These are phyloP conservation scores for Brachymystax lenok DNA, from an alignment of 2,797 vertebrate genomes.

Conservation along the genomic window DNA sequence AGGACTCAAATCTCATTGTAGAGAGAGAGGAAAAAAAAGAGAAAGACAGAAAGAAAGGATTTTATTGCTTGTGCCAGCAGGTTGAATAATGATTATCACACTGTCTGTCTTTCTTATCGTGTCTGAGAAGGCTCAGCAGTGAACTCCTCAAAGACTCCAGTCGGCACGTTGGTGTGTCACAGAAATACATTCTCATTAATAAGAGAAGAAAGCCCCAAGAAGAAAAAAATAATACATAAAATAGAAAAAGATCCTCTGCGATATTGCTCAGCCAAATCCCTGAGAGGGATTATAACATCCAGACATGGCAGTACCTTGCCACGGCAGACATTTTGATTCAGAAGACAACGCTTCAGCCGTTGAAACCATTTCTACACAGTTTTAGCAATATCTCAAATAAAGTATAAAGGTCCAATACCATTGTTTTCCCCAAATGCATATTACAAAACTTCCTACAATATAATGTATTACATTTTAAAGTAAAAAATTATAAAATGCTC, in stretches of 20 bases:
- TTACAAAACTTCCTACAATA: too few relatives aligned
- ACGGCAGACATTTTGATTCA: background rate
- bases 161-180: constrained; percentile 32
- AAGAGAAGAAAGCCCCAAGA: constrained; percentile 9
- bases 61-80: constrained; percentile 79
- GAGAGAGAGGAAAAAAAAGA: constrained; percentile 35
- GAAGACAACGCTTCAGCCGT: background rate
- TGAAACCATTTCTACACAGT: background rate
- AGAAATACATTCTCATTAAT: constrained; percentile 48
- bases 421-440: too few relatives aligned
- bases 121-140: constrained; percentile 57
- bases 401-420: too few relatives aligned
- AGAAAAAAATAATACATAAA: constrained; percentile 15
- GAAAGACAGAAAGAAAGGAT: constrained; percentile 40
- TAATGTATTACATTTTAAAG: background rate
- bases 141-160: constrained; percentile 53
- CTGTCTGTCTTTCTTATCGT: constrained; percentile 62
- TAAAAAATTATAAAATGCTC: background rate
- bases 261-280: constrained; percentile 14
- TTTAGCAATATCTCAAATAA: background rate
- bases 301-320: background rate
- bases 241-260: background rate
- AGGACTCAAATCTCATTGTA: constrained; percentile 48
- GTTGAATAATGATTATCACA: constrained; percentile 77
- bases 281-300: constrained; percentile 6